Conservation (phyloP, 2,113 vertebrate genomes). For the Gulo gulo region DNA sequence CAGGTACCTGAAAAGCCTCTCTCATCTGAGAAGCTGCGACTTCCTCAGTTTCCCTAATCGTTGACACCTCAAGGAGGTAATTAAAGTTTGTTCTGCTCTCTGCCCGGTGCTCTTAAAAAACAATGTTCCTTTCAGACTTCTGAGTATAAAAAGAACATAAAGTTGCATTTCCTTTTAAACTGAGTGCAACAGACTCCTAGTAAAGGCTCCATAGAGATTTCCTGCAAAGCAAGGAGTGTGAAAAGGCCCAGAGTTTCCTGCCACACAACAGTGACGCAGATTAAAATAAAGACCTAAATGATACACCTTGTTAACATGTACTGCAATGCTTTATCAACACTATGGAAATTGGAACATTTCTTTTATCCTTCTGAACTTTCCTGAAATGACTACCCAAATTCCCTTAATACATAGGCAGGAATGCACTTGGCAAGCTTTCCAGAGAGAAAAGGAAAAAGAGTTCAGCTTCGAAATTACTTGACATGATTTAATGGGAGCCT, state of each 20-base stretch:
- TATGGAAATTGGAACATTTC: not conserved
- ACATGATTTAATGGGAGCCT: not conserved
- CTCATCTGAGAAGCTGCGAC: slow-evolving; percentile 39
- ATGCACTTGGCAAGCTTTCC: slow-evolving; percentile 32
- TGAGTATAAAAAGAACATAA: slow-evolving; percentile 38
- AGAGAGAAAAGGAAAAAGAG: not conserved
- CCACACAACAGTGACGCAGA: slow-evolving; percentile 11
- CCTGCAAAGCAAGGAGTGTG: not conserved
- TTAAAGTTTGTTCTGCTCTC: slow-evolving; percentile 47
- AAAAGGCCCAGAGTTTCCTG: not conserved
- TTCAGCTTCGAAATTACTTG: slow-evolving; percentile 26
- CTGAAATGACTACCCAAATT: not conserved
- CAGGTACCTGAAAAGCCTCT: slow-evolving; percentile 26
- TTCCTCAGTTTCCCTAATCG: slow-evolving; percentile 67
- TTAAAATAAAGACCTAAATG: slow-evolving; percentile 8
- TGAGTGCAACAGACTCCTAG: not conserved
- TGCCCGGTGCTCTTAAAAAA: not conserved
- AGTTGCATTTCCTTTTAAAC: slow-evolving; percentile 32
- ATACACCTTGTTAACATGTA: not conserved
- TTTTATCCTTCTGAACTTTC: slow-evolving; percentile 35
- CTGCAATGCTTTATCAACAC: not conserved
- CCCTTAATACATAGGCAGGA: slow-evolving; percentile 22
- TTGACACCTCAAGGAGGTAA: slow-evolving; percentile 56
- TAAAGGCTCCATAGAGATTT: slow-evolving; percentile 23
- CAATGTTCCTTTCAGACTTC: slow-evolving; percentile 49